Base-by-base conservation (phyloP, 1,140 invertebrate genomes). In the Gerris buenoi region DNA sequence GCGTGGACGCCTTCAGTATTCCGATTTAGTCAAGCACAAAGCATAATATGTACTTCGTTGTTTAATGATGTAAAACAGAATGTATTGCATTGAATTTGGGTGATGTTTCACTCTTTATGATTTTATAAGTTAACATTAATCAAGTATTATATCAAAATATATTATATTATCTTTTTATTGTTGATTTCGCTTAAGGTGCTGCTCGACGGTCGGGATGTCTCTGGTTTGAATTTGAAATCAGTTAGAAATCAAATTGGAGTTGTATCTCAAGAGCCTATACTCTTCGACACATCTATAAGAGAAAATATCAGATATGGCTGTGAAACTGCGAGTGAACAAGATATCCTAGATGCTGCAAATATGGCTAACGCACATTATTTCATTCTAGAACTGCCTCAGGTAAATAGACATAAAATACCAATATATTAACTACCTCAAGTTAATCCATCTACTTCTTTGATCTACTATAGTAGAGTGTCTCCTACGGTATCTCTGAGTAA, bases 301-400 rank as follows among this genome's bases (percentile, higher is more conserved):
- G 87, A 90, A 75, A 92, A 91, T 76, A 90, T 92, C 65, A 79
- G 84, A 18, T 88, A 88, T 72, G 89, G 89, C 0, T 75, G 81
- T 1, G 80, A 81, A 27, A 77, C 81, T 66, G 85, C 85, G 1
- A 81, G 82, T 1, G 73, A 79, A 29, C 80, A 81, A 27, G 84
- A 88, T 22, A 84, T 89, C 18, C 80, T 86, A 67, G 74, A 75
- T 0, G 84, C 83, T 1, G 85, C 86, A 0, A 79, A 77, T 33
- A 81, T 84, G 67, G 88, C 91, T 0, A 91, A 92, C 76, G 89
- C 88, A 1, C 88, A 92, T 70, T 79, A 86, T 63, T 93, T 93
- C 71, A 91, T 93, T 46, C 82, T 81, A 70, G 82, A 82, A 64
- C 75, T 93, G 26, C 89, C 90, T 14, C 77, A 84, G 70, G 88